Evolutionary conservation across 2,888 invertebrate species (phyloP).

Genomic region (Aphidius colemani): DNA sequence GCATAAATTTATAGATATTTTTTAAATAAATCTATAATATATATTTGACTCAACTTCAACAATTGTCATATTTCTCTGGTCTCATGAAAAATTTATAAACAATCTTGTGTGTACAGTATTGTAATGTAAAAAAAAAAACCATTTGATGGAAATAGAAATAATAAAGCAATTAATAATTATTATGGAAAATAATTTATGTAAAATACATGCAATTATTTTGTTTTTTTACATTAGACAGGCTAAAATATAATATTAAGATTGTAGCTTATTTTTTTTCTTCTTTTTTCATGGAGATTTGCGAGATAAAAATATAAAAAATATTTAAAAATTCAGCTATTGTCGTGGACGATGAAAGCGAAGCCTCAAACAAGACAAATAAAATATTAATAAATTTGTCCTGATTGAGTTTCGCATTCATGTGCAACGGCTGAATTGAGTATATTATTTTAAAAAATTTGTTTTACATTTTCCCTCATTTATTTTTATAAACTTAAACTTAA

Average conservation of each 20-base stretch:
- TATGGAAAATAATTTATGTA: constrained; percentile 20
- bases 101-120: too few species aligned
- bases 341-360: constrained; percentile 16
- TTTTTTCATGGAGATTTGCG: neutral
- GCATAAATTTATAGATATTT: too few species aligned
- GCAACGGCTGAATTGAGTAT: neutral
- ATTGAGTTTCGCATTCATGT: constrained; percentile 1
- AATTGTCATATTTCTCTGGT: too few species aligned
- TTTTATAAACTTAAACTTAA: constrained; percentile 35
- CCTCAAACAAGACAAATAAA: neutral
- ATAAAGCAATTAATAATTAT: neutral
- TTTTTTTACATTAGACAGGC: constrained; percentile 16
- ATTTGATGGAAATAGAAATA: too few species aligned
- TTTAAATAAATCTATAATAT: too few species aligned
- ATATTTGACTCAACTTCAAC: too few species aligned
- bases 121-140: too few species aligned
- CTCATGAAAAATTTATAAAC: too few species aligned
- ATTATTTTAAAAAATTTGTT: neutral
- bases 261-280: neutral
- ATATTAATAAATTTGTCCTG: neutral
- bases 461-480: neutral
- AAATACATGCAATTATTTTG: constrained; percentile 12
- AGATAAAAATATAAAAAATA: neutral
- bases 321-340: constrained; percentile 14
- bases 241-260: constrained; percentile 11